These are phyloP conservation scores for Pachyuromys duprasi DNA, from an alignment of 2,797 vertebrate genomes.

Conservation along the genomic window DNA sequence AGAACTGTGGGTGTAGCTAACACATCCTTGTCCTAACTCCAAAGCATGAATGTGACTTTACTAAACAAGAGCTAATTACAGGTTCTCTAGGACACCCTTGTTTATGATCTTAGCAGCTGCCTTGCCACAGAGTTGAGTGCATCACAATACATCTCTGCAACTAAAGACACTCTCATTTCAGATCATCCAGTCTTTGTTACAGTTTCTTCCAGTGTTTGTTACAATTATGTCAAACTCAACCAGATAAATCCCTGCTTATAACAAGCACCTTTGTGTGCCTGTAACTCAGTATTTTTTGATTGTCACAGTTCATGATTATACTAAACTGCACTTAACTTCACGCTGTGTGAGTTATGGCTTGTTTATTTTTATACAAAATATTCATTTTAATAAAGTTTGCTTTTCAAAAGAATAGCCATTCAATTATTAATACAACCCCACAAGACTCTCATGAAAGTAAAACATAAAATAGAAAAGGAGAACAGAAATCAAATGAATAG, in stretches of 20 bases:
- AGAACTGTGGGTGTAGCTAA: neutral
- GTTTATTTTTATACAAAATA: too few relatives aligned
- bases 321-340: neutral
- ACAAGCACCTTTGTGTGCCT: neutral
- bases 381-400: too few relatives aligned
- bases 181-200: neutral
- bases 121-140: constrained; percentile 18
- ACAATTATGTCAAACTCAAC: neutral
- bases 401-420: too few relatives aligned
- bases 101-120: neutral
- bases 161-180: constrained; percentile 5
- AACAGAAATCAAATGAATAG: too few relatives aligned
- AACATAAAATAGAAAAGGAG: too few relatives aligned
- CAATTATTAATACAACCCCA: too few relatives aligned
- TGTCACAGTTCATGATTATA: neutral
- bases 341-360: neutral
- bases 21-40: constrained; percentile 43
- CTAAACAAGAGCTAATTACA: constrained; percentile 39
- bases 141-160: neutral
- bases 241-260: constrained; percentile 4
- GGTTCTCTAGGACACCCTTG: constrained; percentile 30
- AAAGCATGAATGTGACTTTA: constrained; percentile 37
- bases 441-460: too few relatives aligned
- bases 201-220: neutral
- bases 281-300: neutral